These are phyloP conservation scores for Halyomorpha halys DNA, from an alignment of 1,140 invertebrate species.

Conservation along the genomic window DNA sequence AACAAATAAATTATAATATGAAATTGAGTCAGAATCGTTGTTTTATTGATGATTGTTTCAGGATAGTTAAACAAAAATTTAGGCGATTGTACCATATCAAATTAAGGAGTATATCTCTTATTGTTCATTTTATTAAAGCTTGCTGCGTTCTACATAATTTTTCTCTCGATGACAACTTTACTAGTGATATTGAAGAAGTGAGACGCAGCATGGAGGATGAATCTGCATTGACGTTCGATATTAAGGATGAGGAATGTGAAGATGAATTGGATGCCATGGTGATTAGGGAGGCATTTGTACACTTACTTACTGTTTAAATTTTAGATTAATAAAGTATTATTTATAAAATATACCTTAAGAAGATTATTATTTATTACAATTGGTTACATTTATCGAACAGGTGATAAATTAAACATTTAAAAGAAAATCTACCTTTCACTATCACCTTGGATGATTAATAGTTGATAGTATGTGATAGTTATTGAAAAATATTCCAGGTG, in stretches of 20 bases:
- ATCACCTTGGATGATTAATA: too few relatives aligned
- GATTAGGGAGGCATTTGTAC: neutral
- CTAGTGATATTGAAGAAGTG: neutral
- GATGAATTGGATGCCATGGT: neutral
- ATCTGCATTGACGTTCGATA: neutral
- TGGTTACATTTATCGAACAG: too few relatives aligned
- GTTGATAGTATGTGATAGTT: too few relatives aligned
- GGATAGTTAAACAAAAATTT: constrained; percentile 28
- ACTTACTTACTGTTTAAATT: too few relatives aligned
- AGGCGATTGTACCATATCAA: constrained; percentile 29
- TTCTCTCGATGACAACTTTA: constrained; percentile 25
- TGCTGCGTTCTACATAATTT: constrained; percentile 33
- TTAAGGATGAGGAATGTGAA: neutral
- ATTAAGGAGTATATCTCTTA: constrained; percentile 24
- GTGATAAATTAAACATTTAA: too few relatives aligned
- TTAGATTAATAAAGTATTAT: too few relatives aligned
- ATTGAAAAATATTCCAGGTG: too few relatives aligned
- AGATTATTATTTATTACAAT: too few relatives aligned
- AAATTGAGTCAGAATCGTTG: constrained; percentile 18
- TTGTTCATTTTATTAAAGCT: constrained; percentile 28
- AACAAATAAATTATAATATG: constrained; percentile 21
- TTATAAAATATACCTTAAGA: too few relatives aligned
- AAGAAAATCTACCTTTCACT: too few relatives aligned
- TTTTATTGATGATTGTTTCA: constrained; percentile 25
- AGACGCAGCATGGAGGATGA: neutral